Base-by-base conservation (phyloP, 2,113 vertebrate species). In the Corydoras sp. region DNA sequence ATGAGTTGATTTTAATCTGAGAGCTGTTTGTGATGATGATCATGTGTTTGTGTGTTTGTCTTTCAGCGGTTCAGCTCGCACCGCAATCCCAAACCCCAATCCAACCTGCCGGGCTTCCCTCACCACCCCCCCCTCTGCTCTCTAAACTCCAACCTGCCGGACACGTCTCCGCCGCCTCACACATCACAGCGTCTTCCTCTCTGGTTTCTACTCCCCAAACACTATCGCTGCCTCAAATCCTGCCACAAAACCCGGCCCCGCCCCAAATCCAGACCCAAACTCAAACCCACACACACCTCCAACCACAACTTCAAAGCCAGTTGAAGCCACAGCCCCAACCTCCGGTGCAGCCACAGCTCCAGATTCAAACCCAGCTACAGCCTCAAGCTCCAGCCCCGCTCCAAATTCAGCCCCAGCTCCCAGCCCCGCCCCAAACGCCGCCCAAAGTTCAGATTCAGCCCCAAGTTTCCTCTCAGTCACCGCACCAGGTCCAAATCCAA, bases 81-180 rank as follows among this genome's bases (percentile, higher is more conserved):
- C 73, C 76, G 7, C 87, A 84, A 78, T 76, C 76, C 31, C 24
- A 49, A 54, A 10, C 74, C 18, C 78, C 69, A 3, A 13, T 54
- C 10, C 71, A 68, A 61, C 59, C 53, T 69, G 82, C 29, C 74
- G 74, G 9, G 75, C 83, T 79, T 83, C 83, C 64, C 29, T 81
- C 76, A 68, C 68, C 72, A 70, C 80, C 80, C 79, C 78, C 89
- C 72, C 73, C 88, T 74, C 83, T 43, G 35, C 35, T 78, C n/a
- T 55, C 63, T 14, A 70, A 75, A 10, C 75, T 71, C 2, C 92
- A 87, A 69, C 82, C 81, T 0, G 70, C 69, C 58, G 85, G 81
- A 58, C 84, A 85, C 64, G 83, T 83, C 8, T 67, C 76, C 61
- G 68, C 80, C 73, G 82, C 84, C 0, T 15, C 82, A 15, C 85